A percentile compares a stretch with the other conserved stretches of the same genome.
These are phyloP conservation scores for Channa striata DNA, from an alignment of 2,797 vertebrate species.

Conservation along the genomic window DNA sequence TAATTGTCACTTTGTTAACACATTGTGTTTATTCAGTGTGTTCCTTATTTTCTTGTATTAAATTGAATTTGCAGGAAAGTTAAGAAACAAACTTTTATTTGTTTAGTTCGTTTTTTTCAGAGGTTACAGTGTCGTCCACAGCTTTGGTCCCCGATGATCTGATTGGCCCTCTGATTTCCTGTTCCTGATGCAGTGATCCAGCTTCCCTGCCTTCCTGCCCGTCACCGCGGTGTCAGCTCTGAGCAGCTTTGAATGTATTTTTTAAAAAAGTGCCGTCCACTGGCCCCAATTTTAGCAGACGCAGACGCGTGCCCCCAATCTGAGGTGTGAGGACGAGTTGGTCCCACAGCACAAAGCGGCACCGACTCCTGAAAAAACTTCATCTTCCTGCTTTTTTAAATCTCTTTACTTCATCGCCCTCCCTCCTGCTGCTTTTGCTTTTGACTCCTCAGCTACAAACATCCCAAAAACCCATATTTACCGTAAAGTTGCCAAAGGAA, in stretches of 20 bases:
- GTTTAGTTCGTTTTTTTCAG: conserved; percentile 54
- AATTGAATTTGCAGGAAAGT: conserved; percentile 24
- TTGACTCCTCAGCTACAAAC: not conserved
- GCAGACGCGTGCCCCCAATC: conserved; percentile 77
- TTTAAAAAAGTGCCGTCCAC: conserved; percentile 75
- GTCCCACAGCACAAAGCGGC: conserved; percentile 45
- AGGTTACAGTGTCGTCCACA: conserved; percentile 37
- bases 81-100: conserved; percentile 34
- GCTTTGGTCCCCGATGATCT: conserved; percentile 42
- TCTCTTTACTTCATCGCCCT: not conserved
- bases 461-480: not conserved
- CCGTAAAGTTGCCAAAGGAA: too few species aligned
- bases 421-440: not conserved
- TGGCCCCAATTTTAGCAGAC: conserved; percentile 77
- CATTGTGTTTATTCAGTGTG: not conserved
- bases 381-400: conserved; percentile 9
- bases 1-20: not conserved
- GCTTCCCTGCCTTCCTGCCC: conserved; percentile 38
- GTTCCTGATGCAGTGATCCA: conserved; percentile 45
- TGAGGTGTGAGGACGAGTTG: conserved; percentile 60
- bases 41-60: conserved; percentile 2
- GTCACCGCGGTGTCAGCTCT: conserved; percentile 47
- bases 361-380: conserved; percentile 35
- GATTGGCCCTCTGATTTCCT: conserved; percentile 70
- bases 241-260: conserved; percentile 59